Evolutionary conservation across 2,113 vertebrate species (phyloP).

Genomic region (Galbula dea): DNA sequence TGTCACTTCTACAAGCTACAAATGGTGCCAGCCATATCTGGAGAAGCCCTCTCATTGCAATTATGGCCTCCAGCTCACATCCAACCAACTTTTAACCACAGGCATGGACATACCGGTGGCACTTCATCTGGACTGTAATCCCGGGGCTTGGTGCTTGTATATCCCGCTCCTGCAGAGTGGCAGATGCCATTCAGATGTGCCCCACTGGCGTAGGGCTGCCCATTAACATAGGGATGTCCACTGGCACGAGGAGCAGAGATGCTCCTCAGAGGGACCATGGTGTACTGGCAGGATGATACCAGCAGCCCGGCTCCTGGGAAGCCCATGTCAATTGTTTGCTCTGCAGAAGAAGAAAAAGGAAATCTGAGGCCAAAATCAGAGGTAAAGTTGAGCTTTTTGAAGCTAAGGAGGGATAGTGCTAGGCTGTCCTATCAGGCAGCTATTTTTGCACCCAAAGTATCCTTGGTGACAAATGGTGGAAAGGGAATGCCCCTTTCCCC

Average conservation of each 20-base stretch:
- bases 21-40: neutral
- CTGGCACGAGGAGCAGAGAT: slow-evolving; percentile 70
- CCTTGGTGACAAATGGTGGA: neutral
- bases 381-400: neutral
- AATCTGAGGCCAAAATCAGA: neutral
- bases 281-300: slow-evolving; percentile 89
- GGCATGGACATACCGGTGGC: slow-evolving; percentile 73
- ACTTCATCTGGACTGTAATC: slow-evolving; percentile 73
- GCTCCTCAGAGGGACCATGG: slow-evolving; percentile 91
- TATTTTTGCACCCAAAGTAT: neutral
- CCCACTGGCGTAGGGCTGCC: slow-evolving; percentile 74
- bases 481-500: neutral
- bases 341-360: slow-evolving; percentile 70
- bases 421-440: neutral
- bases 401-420: neutral
- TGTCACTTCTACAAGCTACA: neutral
- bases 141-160: slow-evolving; percentile 69
- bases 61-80: neutral
- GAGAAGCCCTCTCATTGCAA: neutral
- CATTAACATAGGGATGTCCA: slow-evolving; percentile 75
- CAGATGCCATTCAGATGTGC: slow-evolving; percentile 60
- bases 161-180: slow-evolving; percentile 46
- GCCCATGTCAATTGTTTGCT: slow-evolving; percentile 88
- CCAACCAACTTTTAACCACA: neutral
- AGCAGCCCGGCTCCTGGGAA: slow-evolving; percentile 83